Evolutionary conservation across 2,888 invertebrate genomes (phyloP).

Genomic region (Cremastobaeus sp.): DNA sequence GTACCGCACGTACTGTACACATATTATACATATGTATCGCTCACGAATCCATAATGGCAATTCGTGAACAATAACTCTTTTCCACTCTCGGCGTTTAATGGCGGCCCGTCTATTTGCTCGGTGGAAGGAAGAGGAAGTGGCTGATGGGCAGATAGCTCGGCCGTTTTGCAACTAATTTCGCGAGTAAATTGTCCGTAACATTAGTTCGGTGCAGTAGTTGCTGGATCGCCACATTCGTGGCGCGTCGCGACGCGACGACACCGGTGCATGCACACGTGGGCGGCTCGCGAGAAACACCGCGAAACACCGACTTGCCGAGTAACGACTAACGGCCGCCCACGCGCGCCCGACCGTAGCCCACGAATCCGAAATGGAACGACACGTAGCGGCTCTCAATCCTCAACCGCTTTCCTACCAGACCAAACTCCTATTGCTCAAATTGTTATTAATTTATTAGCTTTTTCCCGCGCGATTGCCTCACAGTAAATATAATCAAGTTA

Average conservation of each 20-base stretch:
- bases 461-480: too few species aligned
- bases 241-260: constrained; percentile 40
- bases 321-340: constrained; percentile 43
- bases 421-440: constrained; percentile 28
- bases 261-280: constrained; percentile 29
- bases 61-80: constrained; percentile 77
- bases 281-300: constrained; percentile 27
- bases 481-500: too few species aligned
- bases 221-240: constrained; percentile 34
- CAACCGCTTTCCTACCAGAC: constrained; percentile 11
- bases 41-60: constrained; percentile 74
- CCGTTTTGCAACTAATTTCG: constrained; percentile 78
- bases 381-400: constrained; percentile 7
- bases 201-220: constrained; percentile 72
- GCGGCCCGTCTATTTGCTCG: constrained; percentile 74
- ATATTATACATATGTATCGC: constrained; percentile 59
- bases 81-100: constrained; percentile 77
- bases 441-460: constrained; percentile 21
- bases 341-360: constrained; percentile 20
- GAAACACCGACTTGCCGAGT: constrained; percentile 38
- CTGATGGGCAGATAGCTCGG: constrained; percentile 77
- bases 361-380: constrained; percentile 23
- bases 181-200: constrained; percentile 79
- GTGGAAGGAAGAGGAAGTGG: constrained; percentile 78
- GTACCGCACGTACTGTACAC: constrained; percentile 38